Conservation (phyloP, 2,797 vertebrate species). For the Hydrolagus colliei region DNA sequence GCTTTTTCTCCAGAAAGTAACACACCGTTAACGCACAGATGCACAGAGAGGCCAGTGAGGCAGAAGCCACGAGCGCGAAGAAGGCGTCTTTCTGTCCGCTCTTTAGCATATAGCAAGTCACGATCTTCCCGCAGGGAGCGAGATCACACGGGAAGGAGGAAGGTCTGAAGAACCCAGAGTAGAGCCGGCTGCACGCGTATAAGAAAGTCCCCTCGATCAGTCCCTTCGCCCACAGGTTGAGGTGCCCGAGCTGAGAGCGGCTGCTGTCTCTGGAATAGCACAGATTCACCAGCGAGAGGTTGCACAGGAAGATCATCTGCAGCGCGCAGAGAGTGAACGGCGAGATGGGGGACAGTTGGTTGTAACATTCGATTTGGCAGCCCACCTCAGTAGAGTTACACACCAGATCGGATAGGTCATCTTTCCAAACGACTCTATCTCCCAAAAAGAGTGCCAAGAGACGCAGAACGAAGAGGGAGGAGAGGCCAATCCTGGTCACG, state of each 20-base stretch:
- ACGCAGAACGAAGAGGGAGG: neutral
- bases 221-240: constrained; percentile 33
- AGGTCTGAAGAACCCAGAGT: neutral
- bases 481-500: neutral
- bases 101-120: constrained; percentile 21
- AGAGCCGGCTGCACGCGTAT: constrained; percentile 24
- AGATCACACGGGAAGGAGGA: neutral
- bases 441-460: constrained; percentile 30
- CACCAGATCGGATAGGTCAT: constrained; percentile 31
- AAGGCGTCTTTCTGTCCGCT: constrained; percentile 18
- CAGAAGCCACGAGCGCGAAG: neutral
- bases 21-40: neutral
- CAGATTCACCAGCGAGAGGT: constrained; percentile 29
- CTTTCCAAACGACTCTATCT: constrained; percentile 34
- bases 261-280: neutral
- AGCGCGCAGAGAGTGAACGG: constrained; percentile 38
- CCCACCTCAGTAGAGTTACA: constrained; percentile 33
- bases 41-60: neutral
- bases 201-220: constrained; percentile 36
- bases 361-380: constrained; percentile 37
- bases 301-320: constrained; percentile 30
- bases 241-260: neutral
- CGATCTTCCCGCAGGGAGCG: constrained; percentile 27
- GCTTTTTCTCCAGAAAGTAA: neutral
- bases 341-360: constrained; percentile 30